phyloP scores from a whole-genome alignment of 1,140 invertebrate species.

The Bombus turneri region DNA sequence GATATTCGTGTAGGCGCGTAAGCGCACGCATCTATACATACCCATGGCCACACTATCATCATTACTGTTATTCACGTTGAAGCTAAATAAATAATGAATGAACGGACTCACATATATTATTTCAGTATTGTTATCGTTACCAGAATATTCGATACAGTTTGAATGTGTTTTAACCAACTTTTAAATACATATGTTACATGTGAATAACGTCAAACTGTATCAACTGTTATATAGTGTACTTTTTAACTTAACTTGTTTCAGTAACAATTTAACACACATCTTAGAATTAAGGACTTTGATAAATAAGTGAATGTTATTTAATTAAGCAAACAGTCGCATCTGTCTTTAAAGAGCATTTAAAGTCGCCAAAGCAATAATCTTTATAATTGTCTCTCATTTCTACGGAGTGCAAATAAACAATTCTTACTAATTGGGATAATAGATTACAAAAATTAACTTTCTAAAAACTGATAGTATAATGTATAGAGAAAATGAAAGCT shows the following conservation, averaged over 20 bases:
- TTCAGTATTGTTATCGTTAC: neutral
- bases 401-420: neutral
- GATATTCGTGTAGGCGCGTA: neutral
- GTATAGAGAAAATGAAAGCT: too few species aligned
- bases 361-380: constrained; percentile 57
- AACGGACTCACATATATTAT: neutral
- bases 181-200: constrained; percentile 58
- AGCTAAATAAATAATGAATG: constrained; percentile 20
- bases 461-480: too few species aligned
- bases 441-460: neutral
- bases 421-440: neutral
- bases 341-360: constrained; percentile 65
- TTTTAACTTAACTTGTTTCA: constrained; percentile 28
- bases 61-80: constrained; percentile 81
- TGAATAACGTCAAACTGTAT: constrained; percentile 78
- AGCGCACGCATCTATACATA: constrained; percentile 72
- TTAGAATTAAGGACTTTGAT: constrained; percentile 21
- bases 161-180: constrained; percentile 69
- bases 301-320: constrained; percentile 67
- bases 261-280: constrained; percentile 28
- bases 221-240: constrained; percentile 75
- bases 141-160: constrained; percentile 79
- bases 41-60: constrained; percentile 83
- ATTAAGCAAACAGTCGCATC: constrained; percentile 74
- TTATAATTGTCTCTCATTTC: constrained; percentile 11